These are phyloP conservation scores for Drosophila anceps DNA, from an alignment of 2,888 invertebrate species.

Conservation along the genomic window DNA sequence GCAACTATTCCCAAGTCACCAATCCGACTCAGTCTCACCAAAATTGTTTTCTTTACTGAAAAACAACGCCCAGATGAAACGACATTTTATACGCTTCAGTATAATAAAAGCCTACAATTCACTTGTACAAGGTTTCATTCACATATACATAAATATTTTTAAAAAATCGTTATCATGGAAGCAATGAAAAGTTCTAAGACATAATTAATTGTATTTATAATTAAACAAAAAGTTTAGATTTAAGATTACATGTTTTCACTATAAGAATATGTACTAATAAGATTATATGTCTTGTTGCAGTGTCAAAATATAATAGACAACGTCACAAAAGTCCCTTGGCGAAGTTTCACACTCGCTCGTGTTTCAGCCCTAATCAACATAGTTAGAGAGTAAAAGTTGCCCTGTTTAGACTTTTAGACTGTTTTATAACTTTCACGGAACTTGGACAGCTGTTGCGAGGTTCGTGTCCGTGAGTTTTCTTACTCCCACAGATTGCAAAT, in stretches of 20 bases:
- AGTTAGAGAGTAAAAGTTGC: constrained; percentile 3
- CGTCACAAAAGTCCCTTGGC: neutral
- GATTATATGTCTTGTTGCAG: neutral
- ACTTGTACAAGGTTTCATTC: constrained; percentile 4
- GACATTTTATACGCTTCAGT: neutral
- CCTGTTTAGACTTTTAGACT: constrained; percentile 4
- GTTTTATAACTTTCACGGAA: constrained; percentile 11
- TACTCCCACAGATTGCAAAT: constrained; percentile 28
- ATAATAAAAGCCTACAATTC: constrained; percentile 24
- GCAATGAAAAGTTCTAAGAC: neutral
- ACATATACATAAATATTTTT: neutral
- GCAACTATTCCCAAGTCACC: constrained; percentile 7
- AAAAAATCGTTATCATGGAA: neutral
- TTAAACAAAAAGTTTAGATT: neutral
- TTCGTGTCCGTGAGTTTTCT: neutral
- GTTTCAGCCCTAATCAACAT: neutral
- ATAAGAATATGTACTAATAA: neutral
- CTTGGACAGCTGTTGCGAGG: constrained; percentile 36
- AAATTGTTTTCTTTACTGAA: constrained; percentile 31
- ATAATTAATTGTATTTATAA: neutral
- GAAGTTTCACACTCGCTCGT: neutral
- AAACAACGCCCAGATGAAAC: constrained; percentile 15
- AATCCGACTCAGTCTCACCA: neutral
- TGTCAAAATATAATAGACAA: neutral
- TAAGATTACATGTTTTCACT: neutral